Base-by-base conservation (phyloP, 2,797 vertebrate genomes). In the Cuculus canorus region DNA sequence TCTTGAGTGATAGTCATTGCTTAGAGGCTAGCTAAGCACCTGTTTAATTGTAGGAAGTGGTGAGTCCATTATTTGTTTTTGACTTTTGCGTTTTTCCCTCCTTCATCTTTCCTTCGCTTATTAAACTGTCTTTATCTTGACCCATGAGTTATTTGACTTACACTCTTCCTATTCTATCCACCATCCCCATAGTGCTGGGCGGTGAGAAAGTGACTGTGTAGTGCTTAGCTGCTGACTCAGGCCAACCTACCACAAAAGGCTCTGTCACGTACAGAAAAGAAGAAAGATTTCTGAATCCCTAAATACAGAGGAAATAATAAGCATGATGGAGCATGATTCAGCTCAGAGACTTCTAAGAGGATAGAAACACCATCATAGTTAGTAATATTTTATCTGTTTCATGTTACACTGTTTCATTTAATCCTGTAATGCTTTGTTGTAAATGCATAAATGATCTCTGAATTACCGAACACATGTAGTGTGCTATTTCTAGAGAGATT, bases 31-130 rank as follows among this genome's bases (percentile, higher is more conserved):
- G 6, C 8, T 60, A 11, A 72, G 24, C 9, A 16, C 17, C 4
- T 0, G 4, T 37, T 19, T 68, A 47, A 10, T 3, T 48, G 30
- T 27, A 76, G 27, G 54, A 88, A 5, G 10, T 39, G 22, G 6
- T 22, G 14, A 43, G 13, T 47, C 17, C 7, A 28, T 70, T 18
- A 15, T 7, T 48, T 65, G 5, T 3, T 5, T 63, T 50, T 53
- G 11, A 0, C 9, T 4, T 41, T 28, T 27, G 4, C 0, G 41
- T 65, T 21, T 30, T 23, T 2, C 1, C 0, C 0, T 5, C 2
- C 11, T 70, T 48, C 11, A 17, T 65, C 12, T 82, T 66, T 66
- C 10, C 6, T 79, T 70, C 43, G 16, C 3, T 88, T 69, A 64
- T 30, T 41, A 59, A 70, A 57, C 10, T 50, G 16, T 33, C 21